These are phyloP conservation scores for Augochlora pura DNA, from an alignment of 1,140 invertebrate genomes.

Conservation along the genomic window DNA sequence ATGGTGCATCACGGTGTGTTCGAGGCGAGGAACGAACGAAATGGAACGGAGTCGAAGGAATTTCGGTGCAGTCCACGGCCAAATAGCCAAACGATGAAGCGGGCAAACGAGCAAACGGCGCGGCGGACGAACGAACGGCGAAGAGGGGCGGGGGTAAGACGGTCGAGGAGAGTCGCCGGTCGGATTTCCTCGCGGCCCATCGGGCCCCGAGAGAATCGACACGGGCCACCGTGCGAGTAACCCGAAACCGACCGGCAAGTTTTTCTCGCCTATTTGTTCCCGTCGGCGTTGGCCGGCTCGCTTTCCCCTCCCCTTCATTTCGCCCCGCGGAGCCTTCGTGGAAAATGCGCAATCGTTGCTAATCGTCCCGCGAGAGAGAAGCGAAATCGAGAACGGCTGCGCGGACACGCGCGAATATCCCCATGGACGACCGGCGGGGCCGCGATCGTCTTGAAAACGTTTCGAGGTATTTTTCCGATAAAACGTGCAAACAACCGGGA, in stretches of 20 bases:
- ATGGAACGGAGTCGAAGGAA: not conserved
- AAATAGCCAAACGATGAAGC: too few relatives aligned
- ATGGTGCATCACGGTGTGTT: not conserved
- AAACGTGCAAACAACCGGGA: not conserved
- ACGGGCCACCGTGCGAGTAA: slow-evolving; percentile 16
- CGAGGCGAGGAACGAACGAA: not conserved
- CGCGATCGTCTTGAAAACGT: not conserved
- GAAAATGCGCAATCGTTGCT: not conserved
- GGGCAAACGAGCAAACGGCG: too few relatives aligned
- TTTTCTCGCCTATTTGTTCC: slow-evolving; percentile 8
- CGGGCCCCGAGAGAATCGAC: slow-evolving; percentile 18
- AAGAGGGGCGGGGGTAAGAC: too few relatives aligned
- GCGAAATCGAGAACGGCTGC: too few relatives aligned
- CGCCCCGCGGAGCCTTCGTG: too few relatives aligned
- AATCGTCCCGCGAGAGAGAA: too few relatives aligned
- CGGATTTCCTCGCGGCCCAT: slow-evolving; percentile 11
- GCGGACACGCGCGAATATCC: too few relatives aligned
- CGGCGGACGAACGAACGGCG: too few relatives aligned
- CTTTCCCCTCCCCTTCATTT: not conserved
- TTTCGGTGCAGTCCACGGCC: not conserved
- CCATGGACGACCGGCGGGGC: too few relatives aligned
- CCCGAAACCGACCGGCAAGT: slow-evolving; percentile 12
- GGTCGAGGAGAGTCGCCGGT: not conserved
- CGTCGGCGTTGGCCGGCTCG: not conserved
- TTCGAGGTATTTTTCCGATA: not conserved